Evolutionary conservation across 1,140 invertebrate genomes (phyloP), one percentile per base, ranked within the genome.

Genomic region (Halesus radiatus): DNA sequence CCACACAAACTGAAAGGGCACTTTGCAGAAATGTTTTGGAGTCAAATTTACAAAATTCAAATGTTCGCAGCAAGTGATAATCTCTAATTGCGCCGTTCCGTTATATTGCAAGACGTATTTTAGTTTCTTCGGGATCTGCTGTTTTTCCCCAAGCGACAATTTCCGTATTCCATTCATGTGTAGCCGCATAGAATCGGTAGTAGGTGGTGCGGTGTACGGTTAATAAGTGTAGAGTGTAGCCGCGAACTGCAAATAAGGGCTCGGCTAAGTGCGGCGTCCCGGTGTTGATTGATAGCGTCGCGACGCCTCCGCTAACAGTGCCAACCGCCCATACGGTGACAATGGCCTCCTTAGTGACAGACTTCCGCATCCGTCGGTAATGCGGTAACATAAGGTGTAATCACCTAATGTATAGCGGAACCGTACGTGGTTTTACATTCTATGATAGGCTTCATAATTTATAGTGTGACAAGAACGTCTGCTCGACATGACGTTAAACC

Each of bases 231-330:
- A 45, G 37, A 45, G 32, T 45, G 37, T 45, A 70, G 32, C 26
- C 68, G 18, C 68, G 50, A 32, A 29, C 53, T 60, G 72, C 37
- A 75, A 75, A 75, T 75, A 75, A 58, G 72, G 72, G 72, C 72
- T 75, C 20, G 72, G 53, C 29, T 54, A 68, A 68, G 60, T 62
- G 60, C 74, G 50, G 64, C 62, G 62, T 64, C 76, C 62, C 66
- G 26, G 72, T 6, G 72, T 78, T 83, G 81, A 83, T 80, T 78
- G 76, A 83, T 82, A 16, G 75, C 81, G 81, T 78, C 81, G 62
- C 56, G 78, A 73, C 81, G 45, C 54, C 56, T 3, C 37, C 3
- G 16, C 58, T 50, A 56, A 75, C 58, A 45, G 50, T 26, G 16
- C 26, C 26, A 56, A 68, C 58, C 68, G 50, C 45, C 60, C 53